Base-by-base conservation (phyloP, 2,888 invertebrate genomes). In the Polietes domitor region DNA sequence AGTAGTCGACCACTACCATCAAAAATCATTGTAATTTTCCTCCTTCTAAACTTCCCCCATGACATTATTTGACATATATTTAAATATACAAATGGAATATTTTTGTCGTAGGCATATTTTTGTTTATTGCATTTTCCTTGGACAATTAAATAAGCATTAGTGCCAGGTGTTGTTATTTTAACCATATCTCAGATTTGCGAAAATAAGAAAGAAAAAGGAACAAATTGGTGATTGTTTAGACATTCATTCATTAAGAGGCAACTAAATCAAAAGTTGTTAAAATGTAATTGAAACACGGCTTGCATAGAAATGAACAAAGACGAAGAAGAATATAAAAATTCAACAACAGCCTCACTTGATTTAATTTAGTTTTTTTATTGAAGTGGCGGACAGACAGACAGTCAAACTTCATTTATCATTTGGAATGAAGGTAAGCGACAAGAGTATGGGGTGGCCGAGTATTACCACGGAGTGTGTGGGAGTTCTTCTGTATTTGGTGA, bases 61-160 rank as follows among this genome's bases (percentile, higher is more conserved):
- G 12, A 10, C n/a, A 21, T 53, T 9, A 21, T 53, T 53, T 65
- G 65, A 65, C 65, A 65, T 37, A 65, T 28, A 65, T 65, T 17
- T 41, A 65, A 65, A 15, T 21, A 65, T 19, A 17, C 65, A 65
- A 65, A 19, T 32, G 19, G n/a, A 53, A 53, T 65, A 37, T 65
- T 21, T 53, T 53, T 53, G 21, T 21, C 15, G 41, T 21, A 50
- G 47, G n/a, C 61, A 28, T 65, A 17, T 21, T 70, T 28, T 58
- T 47, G 19, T 61, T 58, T 37, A 17, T 43, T 68, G 1, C 41
- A 9, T 65, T 63, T 73, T 2, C 15, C 2, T 50, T 28, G 12
- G 24, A 28, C 77, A 70, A 77, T 77, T 77, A 77, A 70, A 55
- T 70, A 47, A 43, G 43, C 70, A 77, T 70, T 77, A 70, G n/a